phyloP scores from a whole-genome alignment of 2,113 vertebrate species.

The Phasianus colchicus region DNA sequence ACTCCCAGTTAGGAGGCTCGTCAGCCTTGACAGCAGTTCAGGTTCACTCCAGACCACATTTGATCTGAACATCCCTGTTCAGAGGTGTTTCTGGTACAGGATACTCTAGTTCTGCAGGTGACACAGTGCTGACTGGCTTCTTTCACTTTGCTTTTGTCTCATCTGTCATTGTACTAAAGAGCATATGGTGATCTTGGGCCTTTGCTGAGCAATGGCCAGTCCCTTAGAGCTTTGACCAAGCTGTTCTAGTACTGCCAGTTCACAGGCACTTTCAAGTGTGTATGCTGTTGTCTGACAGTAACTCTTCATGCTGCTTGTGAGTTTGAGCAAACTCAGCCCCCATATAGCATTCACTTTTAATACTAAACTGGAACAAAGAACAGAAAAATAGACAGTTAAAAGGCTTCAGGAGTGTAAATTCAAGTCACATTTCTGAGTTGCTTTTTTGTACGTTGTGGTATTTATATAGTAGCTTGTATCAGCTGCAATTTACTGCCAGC shows the following conservation, averaged over 20 bases:
- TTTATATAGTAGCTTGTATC: constrained; percentile 54
- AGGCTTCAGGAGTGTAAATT: constrained; percentile 40
- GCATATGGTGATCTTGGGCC: not conserved
- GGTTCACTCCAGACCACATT: not conserved
- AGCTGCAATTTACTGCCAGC: constrained; percentile 62
- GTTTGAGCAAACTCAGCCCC: not conserved
- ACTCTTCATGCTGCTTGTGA: not conserved
- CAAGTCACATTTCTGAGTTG: constrained; percentile 44
- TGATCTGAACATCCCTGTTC: not conserved
- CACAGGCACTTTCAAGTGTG: fast-evolving
- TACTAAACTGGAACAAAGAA: not conserved
- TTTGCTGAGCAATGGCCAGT: not conserved
- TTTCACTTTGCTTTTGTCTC: not conserved
- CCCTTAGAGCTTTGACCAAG: not conserved
- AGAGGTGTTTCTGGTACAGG: not conserved
- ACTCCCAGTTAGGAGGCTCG: not conserved
- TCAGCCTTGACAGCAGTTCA: not conserved
- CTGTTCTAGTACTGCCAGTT: not conserved
- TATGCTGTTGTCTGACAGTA: not conserved
- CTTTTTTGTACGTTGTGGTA: not conserved
- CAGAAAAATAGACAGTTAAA: not conserved
- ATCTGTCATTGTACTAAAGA: not conserved
- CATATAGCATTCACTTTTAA: not conserved
- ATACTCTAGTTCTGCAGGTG: not conserved
- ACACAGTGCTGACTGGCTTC: not conserved